Percentiles rank a stretch among this genome's conserved stretches.
phyloP scores from a whole-genome alignment of 2,113 vertebrate genomes.

The Pan troglodytes region NHGRI_mPanTro3-v2.1_pri NC_072421.2:72429001-72429500 shows the following conservation, averaged over 20 bases:
- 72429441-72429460: neutral
- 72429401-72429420: neutral
- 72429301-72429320: neutral
- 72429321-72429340: neutral
- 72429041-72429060: neutral
- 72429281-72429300: neutral
- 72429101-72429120: neutral
- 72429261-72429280: neutral
- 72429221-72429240: neutral
- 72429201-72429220: neutral
- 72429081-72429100: neutral
- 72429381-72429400: too few relatives aligned
- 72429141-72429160: neutral
- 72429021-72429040: neutral
- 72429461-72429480: neutral
- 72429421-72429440: neutral
- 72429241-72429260: neutral
- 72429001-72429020: neutral
- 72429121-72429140: neutral
- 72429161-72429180: neutral
- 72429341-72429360: neutral
- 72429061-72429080: neutral
- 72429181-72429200: neutral
- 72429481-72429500: neutral
- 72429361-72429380: too few relatives aligned